These are phyloP conservation scores for Steinernema hermaphroditum DNA, from an alignment of 2,888 invertebrate species.

Conservation along the genomic window DNA sequence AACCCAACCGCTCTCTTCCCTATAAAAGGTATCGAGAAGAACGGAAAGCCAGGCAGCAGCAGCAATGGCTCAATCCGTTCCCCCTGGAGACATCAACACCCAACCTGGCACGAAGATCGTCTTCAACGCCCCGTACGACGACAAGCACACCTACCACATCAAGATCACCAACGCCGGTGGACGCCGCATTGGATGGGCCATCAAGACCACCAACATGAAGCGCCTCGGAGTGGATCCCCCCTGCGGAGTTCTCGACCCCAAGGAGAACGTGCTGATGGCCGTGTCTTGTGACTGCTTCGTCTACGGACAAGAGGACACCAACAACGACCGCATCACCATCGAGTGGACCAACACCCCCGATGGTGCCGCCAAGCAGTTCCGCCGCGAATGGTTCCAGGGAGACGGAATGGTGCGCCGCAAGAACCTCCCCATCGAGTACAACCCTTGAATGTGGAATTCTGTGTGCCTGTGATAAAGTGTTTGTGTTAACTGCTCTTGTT, in stretches of 20 bases:
- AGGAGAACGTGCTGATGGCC: slow-evolving; percentile 53
- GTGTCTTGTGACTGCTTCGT: slow-evolving; percentile 62
- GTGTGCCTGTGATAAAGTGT: no score
- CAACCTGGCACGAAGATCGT: slow-evolving; percentile 4
- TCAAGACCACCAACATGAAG: slow-evolving; percentile 61
- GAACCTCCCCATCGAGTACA: slow-evolving; percentile 57
- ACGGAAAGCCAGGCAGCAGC: no score
- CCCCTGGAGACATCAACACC: slow-evolving; percentile 49
- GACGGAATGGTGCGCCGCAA: slow-evolving; percentile 56
- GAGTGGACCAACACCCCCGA: slow-evolving; percentile 52
- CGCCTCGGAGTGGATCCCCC: slow-evolving; percentile 57
- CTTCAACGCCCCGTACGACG: slow-evolving; percentile 2
- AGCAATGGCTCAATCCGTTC: slow-evolving; percentile 53
- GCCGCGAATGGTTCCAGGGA: slow-evolving; percentile 54
- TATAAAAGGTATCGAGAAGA: no score
- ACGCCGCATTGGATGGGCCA: slow-evolving; percentile 40
- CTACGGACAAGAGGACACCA: slow-evolving; percentile 46
- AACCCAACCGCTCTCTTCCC: no score
- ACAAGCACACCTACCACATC: slow-evolving; percentile 7
- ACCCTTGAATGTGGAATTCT: no score
- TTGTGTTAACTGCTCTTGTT: no score
- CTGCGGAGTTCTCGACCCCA: slow-evolving; percentile 60
- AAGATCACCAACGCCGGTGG: slow-evolving; percentile 5
- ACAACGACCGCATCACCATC: slow-evolving; percentile 50
- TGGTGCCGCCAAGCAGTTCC: slow-evolving; percentile 47